Conservation (phyloP, 2,888 invertebrate genomes). For the Pristionchus mayeri region DNA sequence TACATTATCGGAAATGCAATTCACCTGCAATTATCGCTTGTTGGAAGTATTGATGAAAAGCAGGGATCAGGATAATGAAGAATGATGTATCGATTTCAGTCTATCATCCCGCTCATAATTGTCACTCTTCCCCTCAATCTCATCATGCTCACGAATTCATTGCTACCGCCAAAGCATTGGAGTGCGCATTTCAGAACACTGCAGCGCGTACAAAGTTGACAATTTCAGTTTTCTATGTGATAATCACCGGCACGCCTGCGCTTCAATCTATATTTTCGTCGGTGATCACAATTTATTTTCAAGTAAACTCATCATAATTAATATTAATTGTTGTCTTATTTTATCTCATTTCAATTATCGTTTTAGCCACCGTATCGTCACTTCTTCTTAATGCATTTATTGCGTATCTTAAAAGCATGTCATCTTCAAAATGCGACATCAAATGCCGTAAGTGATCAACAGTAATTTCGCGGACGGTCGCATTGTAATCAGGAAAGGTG, state of each 20-base stretch:
- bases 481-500: too few species aligned
- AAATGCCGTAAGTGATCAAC: too few species aligned
- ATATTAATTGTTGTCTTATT: neutral
- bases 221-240: constrained; percentile 5
- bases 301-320: neutral
- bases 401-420: too few species aligned
- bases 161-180: neutral
- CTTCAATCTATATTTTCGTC: constrained; percentile 11
- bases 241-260: neutral
- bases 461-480: too few species aligned
- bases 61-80: too few species aligned
- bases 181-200: neutral
- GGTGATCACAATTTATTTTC: constrained; percentile 10
- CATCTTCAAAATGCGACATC: too few species aligned
- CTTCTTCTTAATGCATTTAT: too few species aligned
- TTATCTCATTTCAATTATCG: neutral
- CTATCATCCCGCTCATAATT: neutral
- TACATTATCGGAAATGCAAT: too few species aligned
- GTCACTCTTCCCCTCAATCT: constrained; percentile 32
- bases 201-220: neutral
- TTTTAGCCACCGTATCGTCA: constrained; percentile 7
- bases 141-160: neutral
- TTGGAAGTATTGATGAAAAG: too few species aligned
- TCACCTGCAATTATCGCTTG: too few species aligned
- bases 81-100: neutral